A percentile compares a stretch with the other conserved stretches of the same genome.
Conservation (phyloP, 1,140 invertebrate genomes). For the Penaeus indicus region DNA sequence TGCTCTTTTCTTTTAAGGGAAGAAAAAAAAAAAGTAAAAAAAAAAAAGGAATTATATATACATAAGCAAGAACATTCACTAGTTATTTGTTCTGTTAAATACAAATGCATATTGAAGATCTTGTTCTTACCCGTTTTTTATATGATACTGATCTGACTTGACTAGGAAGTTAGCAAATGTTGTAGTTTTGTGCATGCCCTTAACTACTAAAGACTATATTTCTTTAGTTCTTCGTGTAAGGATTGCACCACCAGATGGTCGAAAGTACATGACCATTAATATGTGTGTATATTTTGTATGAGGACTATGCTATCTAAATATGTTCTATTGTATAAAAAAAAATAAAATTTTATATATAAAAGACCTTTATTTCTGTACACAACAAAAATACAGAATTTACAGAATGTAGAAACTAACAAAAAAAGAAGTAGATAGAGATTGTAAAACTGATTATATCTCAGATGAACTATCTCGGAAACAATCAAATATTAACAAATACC, state of each 20-base stretch:
- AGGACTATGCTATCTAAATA: conserved; percentile 41
- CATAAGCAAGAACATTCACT: background rate
- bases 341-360: conserved; percentile 44
- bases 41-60: background rate
- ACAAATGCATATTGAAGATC: background rate
- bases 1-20: conserved; percentile 1
- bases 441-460: no score
- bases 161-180: conserved; percentile 26
- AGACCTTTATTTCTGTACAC: background rate
- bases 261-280: conserved; percentile 1
- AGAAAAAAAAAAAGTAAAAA: background rate
- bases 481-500: no score
- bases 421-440: background rate
- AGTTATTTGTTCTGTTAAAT: conserved; percentile 26
- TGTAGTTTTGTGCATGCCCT: conserved; percentile 39
- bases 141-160: conserved; percentile 36
- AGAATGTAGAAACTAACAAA: background rate
- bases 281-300: conserved; percentile 52
- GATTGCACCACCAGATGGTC: conserved; percentile 11
- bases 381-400: background rate
- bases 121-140: conserved; percentile 30
- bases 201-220: conserved; percentile 36
- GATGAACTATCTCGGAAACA: no score
- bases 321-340: conserved; percentile 48
- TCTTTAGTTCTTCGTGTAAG: conserved; percentile 40